A percentile compares a stretch with the other conserved stretches of the same genome.
Conservation (phyloP, 2,113 vertebrate species). For the Propithecus coquereli region DNA sequence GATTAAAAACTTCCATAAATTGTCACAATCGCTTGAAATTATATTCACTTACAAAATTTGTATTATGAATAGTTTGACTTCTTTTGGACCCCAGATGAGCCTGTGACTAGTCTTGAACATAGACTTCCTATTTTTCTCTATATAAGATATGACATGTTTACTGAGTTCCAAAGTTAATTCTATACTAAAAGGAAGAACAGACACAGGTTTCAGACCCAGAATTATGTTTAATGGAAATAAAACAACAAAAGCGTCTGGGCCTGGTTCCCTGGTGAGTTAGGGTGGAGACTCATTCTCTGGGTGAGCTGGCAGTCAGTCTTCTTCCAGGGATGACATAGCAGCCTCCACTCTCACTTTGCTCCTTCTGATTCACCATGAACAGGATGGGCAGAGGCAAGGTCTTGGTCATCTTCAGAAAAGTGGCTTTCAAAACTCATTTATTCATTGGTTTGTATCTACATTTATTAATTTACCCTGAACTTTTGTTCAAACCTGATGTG, state of each 20-base stretch:
- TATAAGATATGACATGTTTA: not conserved
- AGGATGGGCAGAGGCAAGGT: not conserved
- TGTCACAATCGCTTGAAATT: not conserved
- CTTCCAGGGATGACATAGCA: not conserved
- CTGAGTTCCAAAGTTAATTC: not conserved
- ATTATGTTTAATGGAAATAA: not conserved
- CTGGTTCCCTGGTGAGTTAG: not conserved
- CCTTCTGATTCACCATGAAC: not conserved
- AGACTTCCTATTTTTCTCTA: slow-evolving; percentile 3
- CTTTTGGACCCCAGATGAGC: not conserved
- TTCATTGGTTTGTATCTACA: not conserved
- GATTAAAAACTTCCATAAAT: not conserved
- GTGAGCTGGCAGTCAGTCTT: not conserved
- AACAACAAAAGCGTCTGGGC: not conserved
- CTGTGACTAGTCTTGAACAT: not conserved
- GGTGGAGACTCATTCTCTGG: not conserved
- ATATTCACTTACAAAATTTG: not conserved
- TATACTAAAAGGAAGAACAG: not conserved
- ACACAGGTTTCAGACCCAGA: slow-evolving; percentile 22
- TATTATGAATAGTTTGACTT: not conserved
- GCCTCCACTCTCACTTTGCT: not conserved
- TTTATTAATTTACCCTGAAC: not conserved
- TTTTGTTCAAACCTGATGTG: not conserved
- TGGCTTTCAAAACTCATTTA: slow-evolving; percentile 25
- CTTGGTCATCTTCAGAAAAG: not conserved